Evolutionary conservation across 2,888 invertebrate genomes (phyloP).

Genomic region (Ecliptopera silaceata): DNA sequence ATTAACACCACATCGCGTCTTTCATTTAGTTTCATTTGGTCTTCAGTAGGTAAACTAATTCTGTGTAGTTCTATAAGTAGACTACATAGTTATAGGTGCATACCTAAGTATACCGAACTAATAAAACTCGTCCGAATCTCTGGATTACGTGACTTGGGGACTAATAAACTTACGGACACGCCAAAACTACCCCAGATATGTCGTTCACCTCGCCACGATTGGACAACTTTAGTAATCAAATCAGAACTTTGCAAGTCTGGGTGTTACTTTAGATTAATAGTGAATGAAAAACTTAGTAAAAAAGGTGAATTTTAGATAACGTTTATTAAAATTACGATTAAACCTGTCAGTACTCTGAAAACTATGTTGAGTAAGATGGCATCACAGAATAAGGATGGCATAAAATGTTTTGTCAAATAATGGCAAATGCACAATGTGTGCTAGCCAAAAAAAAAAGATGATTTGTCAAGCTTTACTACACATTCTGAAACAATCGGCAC

Average conservation of each 20-base stretch:
- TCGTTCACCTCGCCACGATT: slow-evolving; percentile 30
- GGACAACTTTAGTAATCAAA: slow-evolving; percentile 25
- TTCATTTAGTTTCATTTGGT: too few relatives aligned
- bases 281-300: not conserved
- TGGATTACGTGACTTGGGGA: slow-evolving; percentile 42
- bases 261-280: slow-evolving; percentile 6
- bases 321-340: too few relatives aligned
- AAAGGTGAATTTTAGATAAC: not conserved
- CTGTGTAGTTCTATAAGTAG: not conserved
- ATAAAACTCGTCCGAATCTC: slow-evolving; percentile 47
- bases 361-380: too few relatives aligned
- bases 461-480: too few relatives aligned
- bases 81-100: not conserved
- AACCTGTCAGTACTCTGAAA: too few relatives aligned
- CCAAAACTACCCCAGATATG: slow-evolving; percentile 31
- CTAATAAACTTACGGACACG: slow-evolving; percentile 33
- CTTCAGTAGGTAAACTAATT: not conserved
- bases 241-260: slow-evolving; percentile 22
- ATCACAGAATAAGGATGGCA: too few relatives aligned
- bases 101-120: slow-evolving; percentile 28
- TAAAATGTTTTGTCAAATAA: too few relatives aligned
- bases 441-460: too few relatives aligned
- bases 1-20: too few relatives aligned
- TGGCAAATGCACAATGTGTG: too few relatives aligned
- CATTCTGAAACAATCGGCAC: too few relatives aligned